Percentiles rank a stretch among this genome's conserved stretches.
phyloP scores from a whole-genome alignment of 2,113 vertebrate genomes.

The Sterna hirundo region DNA sequence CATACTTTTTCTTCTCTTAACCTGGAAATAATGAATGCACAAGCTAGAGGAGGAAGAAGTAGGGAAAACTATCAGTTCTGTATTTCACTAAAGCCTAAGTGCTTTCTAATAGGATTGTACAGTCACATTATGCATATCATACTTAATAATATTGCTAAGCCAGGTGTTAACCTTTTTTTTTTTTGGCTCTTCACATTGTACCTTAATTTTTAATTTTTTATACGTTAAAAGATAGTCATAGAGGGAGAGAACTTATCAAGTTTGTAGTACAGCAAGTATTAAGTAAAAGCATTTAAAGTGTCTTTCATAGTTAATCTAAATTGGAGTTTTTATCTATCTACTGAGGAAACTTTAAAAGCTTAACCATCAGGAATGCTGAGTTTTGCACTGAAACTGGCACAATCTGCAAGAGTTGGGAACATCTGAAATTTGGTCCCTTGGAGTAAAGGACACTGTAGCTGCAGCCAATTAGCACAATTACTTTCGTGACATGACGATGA shows the following conservation, averaged over 20 bases:
- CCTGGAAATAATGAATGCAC: neutral
- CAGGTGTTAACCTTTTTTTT: neutral
- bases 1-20: neutral
- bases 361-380: neutral
- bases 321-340: neutral
- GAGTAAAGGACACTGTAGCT: neutral
- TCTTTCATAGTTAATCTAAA: neutral
- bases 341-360: neutral
- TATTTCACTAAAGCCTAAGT: neutral
- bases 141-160: neutral
- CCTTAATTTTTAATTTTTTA: neutral
- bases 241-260: neutral
- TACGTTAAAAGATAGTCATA: neutral
- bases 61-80: neutral
- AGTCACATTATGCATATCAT: neutral
- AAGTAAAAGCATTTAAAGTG: neutral
- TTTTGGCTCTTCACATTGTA: neutral
- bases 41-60: neutral
- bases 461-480: neutral
- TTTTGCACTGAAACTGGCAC: neutral
- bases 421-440: neutral
- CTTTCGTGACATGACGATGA: neutral
- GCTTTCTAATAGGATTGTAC: neutral
- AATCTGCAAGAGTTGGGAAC: neutral
- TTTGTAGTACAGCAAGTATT: neutral